These are phyloP conservation scores for Standfussiana lucernea DNA, from an alignment of 2,888 invertebrate species.

Conservation along the genomic window DNA sequence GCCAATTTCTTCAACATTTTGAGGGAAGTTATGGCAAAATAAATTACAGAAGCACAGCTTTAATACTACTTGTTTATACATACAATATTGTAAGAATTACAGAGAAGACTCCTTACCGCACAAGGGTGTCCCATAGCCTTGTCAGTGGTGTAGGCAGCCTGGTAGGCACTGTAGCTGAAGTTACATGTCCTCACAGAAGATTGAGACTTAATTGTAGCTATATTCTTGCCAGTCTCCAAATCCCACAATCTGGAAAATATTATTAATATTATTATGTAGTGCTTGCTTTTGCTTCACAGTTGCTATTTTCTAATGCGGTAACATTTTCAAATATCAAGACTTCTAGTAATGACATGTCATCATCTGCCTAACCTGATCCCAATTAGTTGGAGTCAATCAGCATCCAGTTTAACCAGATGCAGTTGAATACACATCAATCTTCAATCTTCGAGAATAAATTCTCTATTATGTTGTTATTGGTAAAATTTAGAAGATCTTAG, in stretches of 20 bases:
- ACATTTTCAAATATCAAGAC: neutral
- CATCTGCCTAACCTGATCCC: neutral
- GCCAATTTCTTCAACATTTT: neutral
- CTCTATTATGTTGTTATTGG: neutral
- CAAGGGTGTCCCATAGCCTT: slow-evolving; percentile 97
- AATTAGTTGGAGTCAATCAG: neutral
- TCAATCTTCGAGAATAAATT: neutral
- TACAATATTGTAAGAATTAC: neutral
- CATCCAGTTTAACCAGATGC: neutral
- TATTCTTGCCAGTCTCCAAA: slow-evolving; percentile 94
- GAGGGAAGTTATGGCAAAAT: neutral
- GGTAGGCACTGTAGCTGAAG: slow-evolving; percentile 98
- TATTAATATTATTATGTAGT: neutral
- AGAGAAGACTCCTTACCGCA: slow-evolving; percentile 87
- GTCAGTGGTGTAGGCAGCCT: slow-evolving; percentile 98
- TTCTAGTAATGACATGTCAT: neutral
- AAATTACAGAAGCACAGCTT: neutral
- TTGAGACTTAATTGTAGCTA: slow-evolving; percentile 94
- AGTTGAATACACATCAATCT: neutral
- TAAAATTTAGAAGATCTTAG: neutral
- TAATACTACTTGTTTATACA: neutral
- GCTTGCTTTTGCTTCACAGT: neutral
- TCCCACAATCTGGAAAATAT: slow-evolving; percentile 95
- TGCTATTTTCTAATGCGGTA: neutral
- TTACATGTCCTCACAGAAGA: slow-evolving; percentile 98